These are phyloP conservation scores for Drosophila buzzatii DNA, from an alignment of 2,888 invertebrate genomes.

Conservation along the genomic window DNA sequence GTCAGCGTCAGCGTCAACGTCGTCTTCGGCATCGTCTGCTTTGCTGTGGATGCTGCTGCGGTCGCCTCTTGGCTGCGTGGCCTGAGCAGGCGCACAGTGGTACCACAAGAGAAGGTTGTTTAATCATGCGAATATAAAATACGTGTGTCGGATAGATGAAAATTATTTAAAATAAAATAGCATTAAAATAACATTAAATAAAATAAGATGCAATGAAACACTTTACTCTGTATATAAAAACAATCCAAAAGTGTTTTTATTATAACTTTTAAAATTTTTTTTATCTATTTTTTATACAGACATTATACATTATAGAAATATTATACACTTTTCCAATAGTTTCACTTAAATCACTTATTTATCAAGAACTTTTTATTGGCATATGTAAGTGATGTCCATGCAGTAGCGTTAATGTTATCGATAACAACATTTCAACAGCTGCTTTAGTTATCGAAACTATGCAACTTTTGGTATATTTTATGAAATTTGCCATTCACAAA, in stretches of 20 bases:
- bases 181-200: background rate
- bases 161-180: background rate
- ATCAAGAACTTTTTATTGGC: background rate
- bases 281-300: too few relatives aligned
- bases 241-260: too few relatives aligned
- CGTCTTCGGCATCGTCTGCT: slow-evolving; percentile 50
- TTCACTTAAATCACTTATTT: too few relatives aligned
- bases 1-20: slow-evolving; percentile 50
- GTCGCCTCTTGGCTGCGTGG: slow-evolving; percentile 10
- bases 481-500: background rate
- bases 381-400: background rate
- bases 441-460: background rate
- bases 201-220: background rate
- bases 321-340: too few relatives aligned
- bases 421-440: background rate
- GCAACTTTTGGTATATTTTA: background rate
- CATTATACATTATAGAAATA: too few relatives aligned
- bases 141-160: too few relatives aligned
- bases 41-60: slow-evolving; percentile 46
- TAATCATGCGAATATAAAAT: background rate
- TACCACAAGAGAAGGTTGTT: slow-evolving; percentile 7
- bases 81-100: slow-evolving; percentile 56
- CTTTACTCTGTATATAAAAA: too few relatives aligned
- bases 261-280: too few relatives aligned
- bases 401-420: background rate